phyloP scores from a whole-genome alignment of 1,140 invertebrate species.

The Plutomurus gul region DNA sequence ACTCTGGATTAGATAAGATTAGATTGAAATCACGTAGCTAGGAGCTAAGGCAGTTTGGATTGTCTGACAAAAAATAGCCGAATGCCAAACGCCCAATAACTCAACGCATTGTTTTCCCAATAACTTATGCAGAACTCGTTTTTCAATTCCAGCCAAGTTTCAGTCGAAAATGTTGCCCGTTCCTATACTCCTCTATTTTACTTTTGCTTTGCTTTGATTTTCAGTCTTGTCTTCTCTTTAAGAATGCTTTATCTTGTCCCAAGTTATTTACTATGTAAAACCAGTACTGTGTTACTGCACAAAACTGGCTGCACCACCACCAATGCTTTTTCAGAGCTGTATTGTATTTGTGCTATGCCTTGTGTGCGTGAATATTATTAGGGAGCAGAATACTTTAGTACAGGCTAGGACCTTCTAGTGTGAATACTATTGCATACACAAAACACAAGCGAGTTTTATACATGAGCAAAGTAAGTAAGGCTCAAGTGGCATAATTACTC shows the following conservation, averaged over 20 bases:
- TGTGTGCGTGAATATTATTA: slow-evolving; percentile 13
- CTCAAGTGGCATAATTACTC: slow-evolving; percentile 43
- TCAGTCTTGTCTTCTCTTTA: not conserved
- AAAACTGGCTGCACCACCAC: not conserved
- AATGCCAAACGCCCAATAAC: slow-evolving; percentile 28
- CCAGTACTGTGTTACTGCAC: too few relatives aligned
- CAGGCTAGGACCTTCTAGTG: too few relatives aligned
- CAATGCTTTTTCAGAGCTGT: not conserved
- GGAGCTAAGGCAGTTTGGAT: slow-evolving; percentile 14
- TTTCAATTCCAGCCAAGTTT: slow-evolving; percentile 16
- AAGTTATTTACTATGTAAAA: slow-evolving; percentile 26
- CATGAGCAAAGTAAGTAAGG: slow-evolving; percentile 12
- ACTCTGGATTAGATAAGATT: slow-evolving; percentile 23
- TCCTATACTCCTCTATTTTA: not conserved
- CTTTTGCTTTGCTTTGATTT: not conserved
- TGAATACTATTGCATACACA: not conserved
- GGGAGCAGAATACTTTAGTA: not conserved
- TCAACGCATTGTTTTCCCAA: slow-evolving; percentile 28
- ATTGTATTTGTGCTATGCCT: too few relatives aligned
- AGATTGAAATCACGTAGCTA: slow-evolving; percentile 26
- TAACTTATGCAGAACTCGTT: slow-evolving; percentile 29
- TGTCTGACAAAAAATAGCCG: slow-evolving; percentile 24
- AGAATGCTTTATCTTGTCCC: slow-evolving; percentile 4
- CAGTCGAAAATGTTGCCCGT: slow-evolving; percentile 8
- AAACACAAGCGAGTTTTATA: not conserved